Evolutionary conservation across 2,888 invertebrate genomes (phyloP).

Genomic region (Hirudinaria manillensis): DNA sequence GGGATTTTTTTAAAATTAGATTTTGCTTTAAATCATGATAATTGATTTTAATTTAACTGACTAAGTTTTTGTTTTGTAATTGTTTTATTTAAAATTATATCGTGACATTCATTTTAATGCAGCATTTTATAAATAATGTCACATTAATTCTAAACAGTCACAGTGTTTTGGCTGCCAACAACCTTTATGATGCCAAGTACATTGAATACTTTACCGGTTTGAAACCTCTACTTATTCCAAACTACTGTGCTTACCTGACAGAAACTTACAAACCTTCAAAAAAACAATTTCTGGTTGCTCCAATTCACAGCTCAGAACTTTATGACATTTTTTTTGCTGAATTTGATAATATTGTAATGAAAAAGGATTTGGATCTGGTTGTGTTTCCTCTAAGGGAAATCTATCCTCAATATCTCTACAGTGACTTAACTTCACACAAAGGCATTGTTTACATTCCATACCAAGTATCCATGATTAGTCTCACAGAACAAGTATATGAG

Average conservation of each 20-base stretch:
- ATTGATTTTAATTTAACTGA: background rate
- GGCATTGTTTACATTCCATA: slow-evolving; percentile 42
- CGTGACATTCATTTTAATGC: too few relatives aligned
- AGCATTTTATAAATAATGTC: too few relatives aligned
- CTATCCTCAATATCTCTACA: slow-evolving; percentile 40
- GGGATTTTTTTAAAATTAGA: background rate
- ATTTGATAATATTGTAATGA: slow-evolving; percentile 38
- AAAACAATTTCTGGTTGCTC: slow-evolving; percentile 39
- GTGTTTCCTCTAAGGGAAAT: slow-evolving; percentile 39
- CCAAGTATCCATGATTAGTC: slow-evolving; percentile 41
- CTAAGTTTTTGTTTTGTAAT: background rate
- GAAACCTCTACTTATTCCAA: slow-evolving; percentile 38
- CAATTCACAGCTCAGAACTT: slow-evolving; percentile 40
- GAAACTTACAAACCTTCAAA: slow-evolving; percentile 37
- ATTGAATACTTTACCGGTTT: slow-evolving; percentile 42
- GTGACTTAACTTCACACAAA: slow-evolving; percentile 39
- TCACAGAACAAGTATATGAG: slow-evolving; percentile 36
- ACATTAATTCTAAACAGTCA: background rate
- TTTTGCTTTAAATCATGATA: background rate
- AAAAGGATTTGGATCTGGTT: slow-evolving; percentile 34
- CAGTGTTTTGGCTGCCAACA: slow-evolving; percentile 41
- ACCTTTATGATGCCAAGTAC: slow-evolving; percentile 41
- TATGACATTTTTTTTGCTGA: slow-evolving; percentile 39
- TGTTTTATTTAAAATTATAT: background rate
- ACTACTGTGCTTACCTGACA: slow-evolving; percentile 39